Conservation (phyloP, 1,140 invertebrate species). For the Chlorops oryzae region DNA sequence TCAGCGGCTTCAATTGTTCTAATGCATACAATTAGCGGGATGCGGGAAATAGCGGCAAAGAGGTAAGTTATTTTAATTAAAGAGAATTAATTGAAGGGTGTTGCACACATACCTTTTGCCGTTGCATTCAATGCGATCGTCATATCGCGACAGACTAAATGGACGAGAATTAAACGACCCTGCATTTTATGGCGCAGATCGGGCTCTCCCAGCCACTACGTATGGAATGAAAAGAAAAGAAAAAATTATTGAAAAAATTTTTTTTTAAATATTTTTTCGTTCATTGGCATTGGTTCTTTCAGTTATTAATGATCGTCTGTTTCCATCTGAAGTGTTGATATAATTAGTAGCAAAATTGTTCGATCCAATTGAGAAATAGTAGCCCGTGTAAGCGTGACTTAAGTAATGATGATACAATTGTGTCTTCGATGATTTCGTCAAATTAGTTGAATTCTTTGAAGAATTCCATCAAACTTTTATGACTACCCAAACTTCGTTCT, state of each 20-base stretch:
- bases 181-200: conserved; percentile 65
- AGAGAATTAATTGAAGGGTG: too few species aligned
- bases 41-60: too few species aligned
- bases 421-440: too few species aligned
- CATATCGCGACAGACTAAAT: conserved; percentile 72
- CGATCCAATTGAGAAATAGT: too few species aligned
- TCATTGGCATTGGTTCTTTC: neutral
- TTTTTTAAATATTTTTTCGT: neutral
- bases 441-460: too few species aligned
- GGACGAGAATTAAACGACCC: conserved; percentile 70
- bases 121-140: conserved; percentile 48
- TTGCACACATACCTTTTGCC: conserved; percentile 1
- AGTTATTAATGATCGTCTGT: neutral
- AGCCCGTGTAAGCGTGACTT: too few species aligned
- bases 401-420: too few species aligned
- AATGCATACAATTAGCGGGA: neutral
- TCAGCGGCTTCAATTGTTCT: conserved; percentile 33
- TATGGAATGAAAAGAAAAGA: conserved; percentile 28
- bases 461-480: too few species aligned
- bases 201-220: conserved; percentile 73
- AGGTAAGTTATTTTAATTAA: too few species aligned
- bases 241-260: conserved; percentile 3
- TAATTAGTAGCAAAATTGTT: too few species aligned
- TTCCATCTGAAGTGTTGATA: too few species aligned
- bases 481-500: too few species aligned